These are phyloP conservation scores for Petrocephalus microphthalmus DNA, from an alignment of 2,113 vertebrate genomes.

Conservation along the genomic window DNA sequence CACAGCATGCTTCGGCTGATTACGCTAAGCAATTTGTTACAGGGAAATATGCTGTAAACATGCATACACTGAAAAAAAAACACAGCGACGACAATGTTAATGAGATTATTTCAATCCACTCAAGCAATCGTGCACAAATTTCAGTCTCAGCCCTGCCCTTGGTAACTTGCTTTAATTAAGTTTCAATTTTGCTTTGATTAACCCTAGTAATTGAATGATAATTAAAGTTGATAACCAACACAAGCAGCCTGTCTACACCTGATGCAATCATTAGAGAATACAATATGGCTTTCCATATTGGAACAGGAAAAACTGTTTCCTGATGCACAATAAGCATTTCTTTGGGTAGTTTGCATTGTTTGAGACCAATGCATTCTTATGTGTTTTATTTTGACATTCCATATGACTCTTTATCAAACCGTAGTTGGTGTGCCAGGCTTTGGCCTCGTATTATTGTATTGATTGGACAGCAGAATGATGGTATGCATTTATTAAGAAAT, in stretches of 20 bases:
- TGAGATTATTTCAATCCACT: not conserved
- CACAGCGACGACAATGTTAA: not conserved
- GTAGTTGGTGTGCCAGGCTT: not conserved
- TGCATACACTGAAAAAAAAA: not conserved
- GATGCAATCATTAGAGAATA: not conserved
- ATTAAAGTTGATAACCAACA: not conserved
- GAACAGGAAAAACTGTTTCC: not conserved
- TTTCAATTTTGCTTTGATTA: slow-evolving; percentile 13
- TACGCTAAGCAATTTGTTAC: not conserved
- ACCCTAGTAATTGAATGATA: slow-evolving; percentile 19
- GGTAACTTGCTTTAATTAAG: slow-evolving; percentile 2
- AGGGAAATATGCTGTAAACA: not conserved
- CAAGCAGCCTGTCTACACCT: slow-evolving; percentile 12
- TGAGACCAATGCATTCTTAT: not conserved
- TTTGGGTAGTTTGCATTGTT: not conserved
- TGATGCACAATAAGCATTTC: not conserved
- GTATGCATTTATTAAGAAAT: not conserved
- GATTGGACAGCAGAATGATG: not conserved
- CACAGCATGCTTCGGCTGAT: not conserved
- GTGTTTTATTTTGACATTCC: not conserved
- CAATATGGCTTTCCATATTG: slow-evolving; percentile 15
- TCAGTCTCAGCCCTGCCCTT: not conserved
- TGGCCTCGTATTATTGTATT: not conserved
- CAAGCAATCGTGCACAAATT: not conserved
- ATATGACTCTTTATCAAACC: not conserved